Evolutionary conservation across 2,797 vertebrate species (phyloP).

Genomic region (Girardinus metallicus): DNA sequence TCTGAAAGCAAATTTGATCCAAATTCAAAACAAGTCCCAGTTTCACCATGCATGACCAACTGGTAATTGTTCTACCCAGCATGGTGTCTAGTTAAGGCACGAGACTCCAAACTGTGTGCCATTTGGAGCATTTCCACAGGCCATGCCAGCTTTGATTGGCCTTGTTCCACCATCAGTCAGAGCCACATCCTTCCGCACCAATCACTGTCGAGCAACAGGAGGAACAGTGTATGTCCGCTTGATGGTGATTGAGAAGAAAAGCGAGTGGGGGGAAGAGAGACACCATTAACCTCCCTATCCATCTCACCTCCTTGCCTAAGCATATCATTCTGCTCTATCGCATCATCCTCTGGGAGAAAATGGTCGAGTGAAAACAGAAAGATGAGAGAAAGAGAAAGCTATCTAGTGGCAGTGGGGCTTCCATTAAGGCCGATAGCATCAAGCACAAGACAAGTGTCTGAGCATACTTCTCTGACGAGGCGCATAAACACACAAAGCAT

Average conservation of each 20-base stretch:
- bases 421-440: conserved; percentile 75
- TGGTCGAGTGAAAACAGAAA: conserved; percentile 61
- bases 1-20: conserved; percentile 54
- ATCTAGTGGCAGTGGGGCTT: conserved; percentile 69
- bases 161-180: conserved; percentile 54
- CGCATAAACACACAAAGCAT: conserved; percentile 31
- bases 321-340: conserved; percentile 71
- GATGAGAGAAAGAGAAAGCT: conserved; percentile 69
- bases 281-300: conserved; percentile 71
- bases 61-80: conserved; percentile 50
- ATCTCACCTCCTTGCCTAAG: conserved; percentile 62
- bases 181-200: conserved; percentile 40
- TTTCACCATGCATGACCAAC: conserved; percentile 49
- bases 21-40: conserved; percentile 59
- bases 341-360: conserved; percentile 65
- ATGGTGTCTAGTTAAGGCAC: conserved; percentile 40
- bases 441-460: conserved; percentile 59
- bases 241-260: conserved; percentile 59
- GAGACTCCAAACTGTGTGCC: conserved; percentile 23
- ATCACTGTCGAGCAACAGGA: conserved; percentile 64
- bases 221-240: conserved; percentile 49
- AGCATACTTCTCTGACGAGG: conserved; percentile 52
- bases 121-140: conserved; percentile 21
- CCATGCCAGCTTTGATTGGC: conserved; percentile 57
- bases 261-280: conserved; percentile 39